phyloP scores from a whole-genome alignment of 2,888 invertebrate species.

The Hirtodrosophila alboralis region DNA sequence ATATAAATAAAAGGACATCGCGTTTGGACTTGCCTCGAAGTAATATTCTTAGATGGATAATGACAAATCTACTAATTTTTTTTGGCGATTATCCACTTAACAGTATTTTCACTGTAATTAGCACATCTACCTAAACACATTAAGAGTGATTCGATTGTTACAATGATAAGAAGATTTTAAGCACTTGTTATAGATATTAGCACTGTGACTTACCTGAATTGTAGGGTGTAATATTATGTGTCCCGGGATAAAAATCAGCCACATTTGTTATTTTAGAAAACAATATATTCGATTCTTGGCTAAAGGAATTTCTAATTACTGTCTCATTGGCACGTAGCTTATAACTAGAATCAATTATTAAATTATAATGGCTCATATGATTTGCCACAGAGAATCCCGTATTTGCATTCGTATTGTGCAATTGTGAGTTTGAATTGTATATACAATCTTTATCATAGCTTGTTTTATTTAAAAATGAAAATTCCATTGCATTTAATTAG shows the following conservation, averaged over 20 bases:
- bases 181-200: no score
- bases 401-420: conserved; percentile 54
- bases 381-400: conserved; percentile 59
- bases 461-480: conserved; percentile 80
- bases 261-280: conserved; percentile 70
- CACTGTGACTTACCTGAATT: conserved; percentile 53
- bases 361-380: conserved; percentile 69
- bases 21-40: no score
- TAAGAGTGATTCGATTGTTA: no score
- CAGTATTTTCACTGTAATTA: no score
- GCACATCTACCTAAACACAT: no score
- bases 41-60: no score
- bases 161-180: no score
- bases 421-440: conserved; percentile 63
- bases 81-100: no score
- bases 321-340: conserved; percentile 66
- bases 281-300: conserved; percentile 64
- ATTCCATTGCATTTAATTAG: conserved; percentile 76
- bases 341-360: conserved; percentile 66
- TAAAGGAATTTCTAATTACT: conserved; percentile 57
- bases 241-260: conserved; percentile 65
- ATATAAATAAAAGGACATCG: no score
- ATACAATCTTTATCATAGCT: conserved; percentile 80
- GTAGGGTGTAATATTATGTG: conserved; percentile 62
- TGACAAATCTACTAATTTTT: no score